Percentiles rank a stretch among this genome's conserved stretches.
Evolutionary conservation across 2,888 invertebrate genomes (phyloP).

Genomic region (Apocheima hispidaria): DNA sequence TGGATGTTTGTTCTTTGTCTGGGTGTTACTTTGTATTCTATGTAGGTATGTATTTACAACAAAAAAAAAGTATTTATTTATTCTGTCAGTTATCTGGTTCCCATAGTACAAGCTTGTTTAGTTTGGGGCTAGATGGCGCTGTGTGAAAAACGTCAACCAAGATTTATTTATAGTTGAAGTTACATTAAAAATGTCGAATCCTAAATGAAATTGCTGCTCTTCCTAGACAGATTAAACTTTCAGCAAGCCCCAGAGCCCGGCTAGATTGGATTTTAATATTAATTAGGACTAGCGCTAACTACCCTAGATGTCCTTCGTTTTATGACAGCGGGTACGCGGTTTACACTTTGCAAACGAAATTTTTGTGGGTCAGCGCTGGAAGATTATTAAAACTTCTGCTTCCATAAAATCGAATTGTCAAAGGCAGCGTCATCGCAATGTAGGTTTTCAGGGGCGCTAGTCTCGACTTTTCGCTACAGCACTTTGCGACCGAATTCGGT

Average conservation of each 20-base stretch:
- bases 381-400: background rate
- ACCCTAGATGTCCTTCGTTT: constrained; percentile 40
- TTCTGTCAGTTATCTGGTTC: no score
- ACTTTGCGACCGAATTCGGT: no score
- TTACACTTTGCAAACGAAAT: constrained; percentile 3
- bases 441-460: no score
- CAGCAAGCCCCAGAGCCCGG: constrained; percentile 22
- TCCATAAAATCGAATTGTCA: background rate
- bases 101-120: no score
- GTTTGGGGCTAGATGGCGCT: no score
- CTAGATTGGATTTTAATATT: constrained; percentile 66
- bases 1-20: no score
- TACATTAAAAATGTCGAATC: background rate
- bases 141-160: no score
- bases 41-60: no score
- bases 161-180: background rate
- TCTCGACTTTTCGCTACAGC: no score
- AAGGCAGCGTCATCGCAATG: no score
- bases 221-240: constrained; percentile 51
- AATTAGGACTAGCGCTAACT: constrained; percentile 56
- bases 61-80: no score
- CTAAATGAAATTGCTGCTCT: constrained; percentile 18
- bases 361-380: background rate
- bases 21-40: no score
- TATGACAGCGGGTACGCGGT: constrained; percentile 13